phyloP scores from a whole-genome alignment of 2,888 invertebrate genomes.

The Sphecodes monilicornis region DNA sequence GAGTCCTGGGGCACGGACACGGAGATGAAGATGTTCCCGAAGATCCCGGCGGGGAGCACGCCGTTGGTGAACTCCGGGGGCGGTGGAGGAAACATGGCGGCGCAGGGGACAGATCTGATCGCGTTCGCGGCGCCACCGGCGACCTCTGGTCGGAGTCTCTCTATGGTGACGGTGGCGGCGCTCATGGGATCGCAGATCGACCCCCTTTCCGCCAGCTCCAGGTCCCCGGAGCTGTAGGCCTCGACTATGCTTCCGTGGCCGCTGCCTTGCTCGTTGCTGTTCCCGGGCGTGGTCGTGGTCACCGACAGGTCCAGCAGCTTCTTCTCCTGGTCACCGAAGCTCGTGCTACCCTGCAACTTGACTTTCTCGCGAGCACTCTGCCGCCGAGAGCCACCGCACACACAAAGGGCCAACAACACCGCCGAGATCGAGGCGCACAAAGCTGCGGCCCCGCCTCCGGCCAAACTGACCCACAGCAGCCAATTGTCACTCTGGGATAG shows the following conservation, averaged over 20 bases:
- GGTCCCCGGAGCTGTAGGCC: slow-evolving; percentile 78
- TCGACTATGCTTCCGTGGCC: slow-evolving; percentile 76
- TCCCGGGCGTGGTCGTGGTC: slow-evolving; percentile 86
- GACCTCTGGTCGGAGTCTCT: slow-evolving; percentile 78
- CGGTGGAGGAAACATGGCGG: slow-evolving; percentile 85
- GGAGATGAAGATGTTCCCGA: slow-evolving; percentile 94
- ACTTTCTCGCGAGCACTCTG: slow-evolving; percentile 86
- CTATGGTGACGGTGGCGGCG: slow-evolving; percentile 84
- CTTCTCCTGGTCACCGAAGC: slow-evolving; percentile 95
- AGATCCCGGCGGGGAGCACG: slow-evolving; percentile 85
- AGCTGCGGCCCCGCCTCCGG: slow-evolving; percentile 89
- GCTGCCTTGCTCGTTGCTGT: slow-evolving; percentile 76
- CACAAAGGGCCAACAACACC: slow-evolving; percentile 86
- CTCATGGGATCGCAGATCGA: slow-evolving; percentile 77
- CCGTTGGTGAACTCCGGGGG: slow-evolving; percentile 84
- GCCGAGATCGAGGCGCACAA: slow-evolving; percentile 88
- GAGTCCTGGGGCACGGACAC: slow-evolving; percentile 91
- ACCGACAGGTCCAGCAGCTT: slow-evolving; percentile 93
- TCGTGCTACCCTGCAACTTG: slow-evolving; percentile 91
- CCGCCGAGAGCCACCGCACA: slow-evolving; percentile 85
- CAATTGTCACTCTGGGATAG: slow-evolving; percentile 90
- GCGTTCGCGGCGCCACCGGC: slow-evolving; percentile 71
- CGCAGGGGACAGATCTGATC: slow-evolving; percentile 82
- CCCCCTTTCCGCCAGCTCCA: slow-evolving; percentile 78
- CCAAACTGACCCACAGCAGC: slow-evolving; percentile 89